phyloP scores from a whole-genome alignment of 2,888 invertebrate genomes.

The Meteorus cinctellus region DNA sequence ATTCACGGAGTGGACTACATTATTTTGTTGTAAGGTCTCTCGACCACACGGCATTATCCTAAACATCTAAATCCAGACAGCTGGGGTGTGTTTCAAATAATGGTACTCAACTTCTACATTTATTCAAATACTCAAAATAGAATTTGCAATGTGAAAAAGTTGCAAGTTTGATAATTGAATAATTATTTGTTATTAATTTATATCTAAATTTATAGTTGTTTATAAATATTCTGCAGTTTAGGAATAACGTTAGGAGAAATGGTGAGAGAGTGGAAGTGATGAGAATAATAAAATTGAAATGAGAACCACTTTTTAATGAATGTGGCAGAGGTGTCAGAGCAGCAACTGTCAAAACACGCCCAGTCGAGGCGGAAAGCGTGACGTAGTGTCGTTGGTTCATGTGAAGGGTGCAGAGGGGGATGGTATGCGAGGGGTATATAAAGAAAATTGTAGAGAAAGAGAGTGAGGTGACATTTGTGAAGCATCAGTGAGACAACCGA shows the following conservation, averaged over 20 bases:
- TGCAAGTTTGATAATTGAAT: not conserved
- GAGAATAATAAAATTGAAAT: constrained; percentile 46
- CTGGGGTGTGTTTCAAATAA: constrained; percentile 61
- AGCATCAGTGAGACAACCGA: constrained; percentile 35
- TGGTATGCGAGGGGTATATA: constrained; percentile 29
- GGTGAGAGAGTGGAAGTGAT: constrained; percentile 4
- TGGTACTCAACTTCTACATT: constrained; percentile 60
- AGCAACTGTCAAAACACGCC: constrained; percentile 73
- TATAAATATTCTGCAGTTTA: too few species aligned
- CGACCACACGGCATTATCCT: constrained; percentile 71
- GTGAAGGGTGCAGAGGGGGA: constrained; percentile 45
- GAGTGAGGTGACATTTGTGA: constrained; percentile 35
- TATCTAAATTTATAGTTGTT: not conserved
- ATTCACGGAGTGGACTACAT: constrained; percentile 71
- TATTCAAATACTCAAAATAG: not conserved
- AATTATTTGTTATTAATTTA: not conserved
- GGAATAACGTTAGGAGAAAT: not conserved
- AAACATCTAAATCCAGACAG: constrained; percentile 74
- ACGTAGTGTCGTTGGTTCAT: constrained; percentile 45
- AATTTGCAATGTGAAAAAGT: not conserved
- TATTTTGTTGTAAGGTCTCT: constrained; percentile 70
- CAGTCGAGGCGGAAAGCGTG: constrained; percentile 57
- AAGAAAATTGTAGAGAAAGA: constrained; percentile 31
- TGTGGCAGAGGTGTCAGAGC: constrained; percentile 72
- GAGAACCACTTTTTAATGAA: constrained; percentile 72